phyloP scores from a whole-genome alignment of 2,888 invertebrate genomes.

The Coremacera marginata region DNA sequence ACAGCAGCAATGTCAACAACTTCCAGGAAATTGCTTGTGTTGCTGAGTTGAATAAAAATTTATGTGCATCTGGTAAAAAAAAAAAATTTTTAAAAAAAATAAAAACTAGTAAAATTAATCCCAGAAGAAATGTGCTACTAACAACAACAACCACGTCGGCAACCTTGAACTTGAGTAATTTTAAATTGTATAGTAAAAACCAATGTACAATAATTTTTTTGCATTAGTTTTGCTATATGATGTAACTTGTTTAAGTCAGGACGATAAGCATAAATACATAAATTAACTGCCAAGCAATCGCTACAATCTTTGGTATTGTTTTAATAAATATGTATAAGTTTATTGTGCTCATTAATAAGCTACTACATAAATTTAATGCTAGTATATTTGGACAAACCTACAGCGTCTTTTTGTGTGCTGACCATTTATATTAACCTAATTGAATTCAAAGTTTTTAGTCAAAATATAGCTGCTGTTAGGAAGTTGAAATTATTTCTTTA shows the following conservation, averaged over 20 bases:
- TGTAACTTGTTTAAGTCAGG: too few species aligned
- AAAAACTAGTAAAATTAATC: neutral
- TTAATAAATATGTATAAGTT: neutral
- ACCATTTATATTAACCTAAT: neutral
- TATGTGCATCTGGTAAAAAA: neutral
- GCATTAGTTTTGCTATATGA: too few species aligned
- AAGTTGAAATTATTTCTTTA: too few species aligned
- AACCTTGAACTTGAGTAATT: neutral
- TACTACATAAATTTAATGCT: neutral
- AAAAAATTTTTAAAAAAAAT: neutral
- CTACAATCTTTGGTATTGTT: neutral
- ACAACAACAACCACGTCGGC: neutral
- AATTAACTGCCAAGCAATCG: neutral
- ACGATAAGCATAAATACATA: too few species aligned
- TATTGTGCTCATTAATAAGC: neutral
- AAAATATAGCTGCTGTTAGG: too few species aligned
- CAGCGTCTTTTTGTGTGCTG: neutral
- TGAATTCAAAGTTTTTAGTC: neutral
- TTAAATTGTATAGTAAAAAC: neutral
- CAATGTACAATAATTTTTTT: too few species aligned
- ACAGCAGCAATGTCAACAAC: neutral
- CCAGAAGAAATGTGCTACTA: neutral
- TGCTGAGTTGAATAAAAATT: neutral
- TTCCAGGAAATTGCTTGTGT: slow-evolving; percentile 6
- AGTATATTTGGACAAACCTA: neutral